Evolutionary conservation across 1,140 invertebrate genomes (phyloP).

Genomic region (Pachyrhynchus sulphureomaculatus): DNA sequence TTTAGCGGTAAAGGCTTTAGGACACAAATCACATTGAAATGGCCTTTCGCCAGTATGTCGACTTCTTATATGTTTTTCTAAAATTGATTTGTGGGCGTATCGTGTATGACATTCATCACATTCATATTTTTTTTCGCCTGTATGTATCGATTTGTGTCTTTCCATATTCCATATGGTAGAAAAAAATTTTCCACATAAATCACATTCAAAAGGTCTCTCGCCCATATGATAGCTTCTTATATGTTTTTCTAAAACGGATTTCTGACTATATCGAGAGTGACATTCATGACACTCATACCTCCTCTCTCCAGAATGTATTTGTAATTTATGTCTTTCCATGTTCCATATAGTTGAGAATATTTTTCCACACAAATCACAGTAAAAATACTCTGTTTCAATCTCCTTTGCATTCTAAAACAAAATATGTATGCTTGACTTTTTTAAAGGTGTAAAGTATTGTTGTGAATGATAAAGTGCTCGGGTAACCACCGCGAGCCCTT

Average conservation of each 20-base stretch:
- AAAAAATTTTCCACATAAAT: constrained; percentile 4
- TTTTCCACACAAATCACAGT: constrained; percentile 6
- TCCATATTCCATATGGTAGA: constrained; percentile 13
- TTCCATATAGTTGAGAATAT: constrained; percentile 8
- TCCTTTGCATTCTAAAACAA: not conserved
- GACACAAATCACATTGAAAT: constrained; percentile 24
- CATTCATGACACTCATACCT: not conserved
- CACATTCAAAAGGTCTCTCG: not conserved
- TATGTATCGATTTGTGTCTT: constrained; percentile 9
- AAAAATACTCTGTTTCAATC: not conserved
- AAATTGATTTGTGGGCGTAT: not conserved
- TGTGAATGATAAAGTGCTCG: too few relatives aligned
- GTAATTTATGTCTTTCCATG: constrained; percentile 12
- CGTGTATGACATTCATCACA: constrained; percentile 1
- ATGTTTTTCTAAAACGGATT: constrained; percentile 1
- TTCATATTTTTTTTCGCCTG: constrained; percentile 1
- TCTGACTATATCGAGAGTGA: not conserved
- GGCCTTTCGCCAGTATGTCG: constrained; percentile 20
- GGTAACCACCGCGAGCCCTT: too few relatives aligned
- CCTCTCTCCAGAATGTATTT: constrained; percentile 1
- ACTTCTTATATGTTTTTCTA: constrained; percentile 6
- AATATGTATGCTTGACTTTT: too few relatives aligned
- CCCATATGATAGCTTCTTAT: constrained; percentile 2
- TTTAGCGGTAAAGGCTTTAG: constrained; percentile 14
- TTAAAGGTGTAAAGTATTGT: too few relatives aligned